A percentile compares a stretch with the other conserved stretches of the same genome.
These are phyloP conservation scores for Pelagia noctiluca DNA, from an alignment of 30 jellyfish, hydroid and myxozoan species.

Conservation along the genomic window DNA sequence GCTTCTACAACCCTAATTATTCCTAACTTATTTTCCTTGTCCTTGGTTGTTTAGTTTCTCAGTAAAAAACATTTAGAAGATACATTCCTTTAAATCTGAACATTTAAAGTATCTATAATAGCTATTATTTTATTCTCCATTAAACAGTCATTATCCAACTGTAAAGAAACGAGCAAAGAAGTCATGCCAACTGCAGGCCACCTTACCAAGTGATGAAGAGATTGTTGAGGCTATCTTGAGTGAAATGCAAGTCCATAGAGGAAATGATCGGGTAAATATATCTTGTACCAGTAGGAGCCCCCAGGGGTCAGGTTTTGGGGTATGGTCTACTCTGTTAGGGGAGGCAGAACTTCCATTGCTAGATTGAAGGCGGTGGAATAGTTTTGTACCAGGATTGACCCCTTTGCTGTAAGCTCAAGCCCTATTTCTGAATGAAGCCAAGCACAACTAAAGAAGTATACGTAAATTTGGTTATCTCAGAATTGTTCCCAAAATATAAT, in stretches of 20 bases:
- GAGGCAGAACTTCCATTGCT: no score
- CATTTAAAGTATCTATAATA: not conserved
- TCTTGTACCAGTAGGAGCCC: not conserved
- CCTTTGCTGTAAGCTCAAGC: no score
- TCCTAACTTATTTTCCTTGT: not conserved
- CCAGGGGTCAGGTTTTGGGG: not conserved
- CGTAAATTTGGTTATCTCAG: no score
- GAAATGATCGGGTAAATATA: conserved; percentile 39
- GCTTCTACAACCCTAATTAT: not conserved
- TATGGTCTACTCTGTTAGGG: not conserved
- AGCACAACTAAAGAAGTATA: no score
- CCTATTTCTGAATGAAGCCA: no score
- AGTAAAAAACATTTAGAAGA: no score
- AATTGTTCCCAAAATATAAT: no score
- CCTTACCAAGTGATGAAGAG: conserved; percentile 55
- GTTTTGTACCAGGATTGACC: not conserved
- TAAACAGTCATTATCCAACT: conserved; percentile 46
- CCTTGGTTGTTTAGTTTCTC: not conserved
- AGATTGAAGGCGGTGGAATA: not conserved
- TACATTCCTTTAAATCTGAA: no score
- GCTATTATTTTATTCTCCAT: not conserved
- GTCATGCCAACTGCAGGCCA: not conserved
- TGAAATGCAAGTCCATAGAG: conserved; percentile 58
- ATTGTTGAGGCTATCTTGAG: conserved; percentile 47
- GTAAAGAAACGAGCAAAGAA: conserved; percentile 50